A percentile compares a stretch with the other conserved stretches of the same genome.
Conservation (phyloP, 2,888 invertebrate species). For the Biston stratarius region DNA sequence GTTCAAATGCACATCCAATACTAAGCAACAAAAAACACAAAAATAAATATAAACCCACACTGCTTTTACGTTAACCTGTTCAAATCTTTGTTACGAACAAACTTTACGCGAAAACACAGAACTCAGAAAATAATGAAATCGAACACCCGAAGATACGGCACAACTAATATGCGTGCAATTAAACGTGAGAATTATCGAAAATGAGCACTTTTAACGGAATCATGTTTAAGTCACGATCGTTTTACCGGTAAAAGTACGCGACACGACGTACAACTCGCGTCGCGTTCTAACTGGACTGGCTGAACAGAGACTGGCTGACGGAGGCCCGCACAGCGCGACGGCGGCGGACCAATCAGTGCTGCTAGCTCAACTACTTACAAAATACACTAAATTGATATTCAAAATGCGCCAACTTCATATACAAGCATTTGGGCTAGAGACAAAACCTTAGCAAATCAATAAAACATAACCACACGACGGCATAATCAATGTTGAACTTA, state of each 20-base stretch:
- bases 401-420: too few relatives aligned
- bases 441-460: too few relatives aligned
- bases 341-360: too few relatives aligned
- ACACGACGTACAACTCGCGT: constrained; percentile 60
- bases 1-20: constrained; percentile 55
- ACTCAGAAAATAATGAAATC: constrained; percentile 33
- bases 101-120: constrained; percentile 46
- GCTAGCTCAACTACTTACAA: too few relatives aligned
- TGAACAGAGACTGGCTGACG: too few relatives aligned
- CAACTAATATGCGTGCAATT: constrained; percentile 46
- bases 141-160: constrained; percentile 41
- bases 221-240: constrained; percentile 66
- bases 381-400: too few relatives aligned
- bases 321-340: too few relatives aligned
- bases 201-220: constrained; percentile 54
- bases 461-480: too few relatives aligned
- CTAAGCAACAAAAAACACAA: constrained; percentile 64
- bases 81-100: constrained; percentile 39
- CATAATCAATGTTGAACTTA: too few relatives aligned
- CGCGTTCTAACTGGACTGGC: constrained; percentile 72
- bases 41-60: constrained; percentile 40
- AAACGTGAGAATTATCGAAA: constrained; percentile 48
- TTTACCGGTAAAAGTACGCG: constrained; percentile 48
- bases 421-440: too few relatives aligned
- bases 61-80: constrained; percentile 30